These are phyloP conservation scores for Tamias sibiricus DNA, from an alignment of 2,113 vertebrate genomes.

Conservation along the genomic window DNA sequence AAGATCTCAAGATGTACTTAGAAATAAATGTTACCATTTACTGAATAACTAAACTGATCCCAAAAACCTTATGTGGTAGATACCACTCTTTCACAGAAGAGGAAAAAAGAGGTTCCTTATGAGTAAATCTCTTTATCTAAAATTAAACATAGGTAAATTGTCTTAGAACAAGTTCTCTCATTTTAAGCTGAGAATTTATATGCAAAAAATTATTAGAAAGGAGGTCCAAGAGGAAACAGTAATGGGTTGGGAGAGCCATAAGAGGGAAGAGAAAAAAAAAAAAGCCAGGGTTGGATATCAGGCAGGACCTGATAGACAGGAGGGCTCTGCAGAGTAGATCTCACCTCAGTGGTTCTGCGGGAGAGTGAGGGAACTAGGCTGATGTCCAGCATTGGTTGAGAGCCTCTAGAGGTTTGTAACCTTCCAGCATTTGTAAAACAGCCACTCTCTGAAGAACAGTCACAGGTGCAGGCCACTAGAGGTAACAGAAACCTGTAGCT, in stretches of 20 bases:
- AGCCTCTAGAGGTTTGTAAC: not conserved
- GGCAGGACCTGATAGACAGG: not conserved
- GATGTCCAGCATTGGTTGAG: not conserved
- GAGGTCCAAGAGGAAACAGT: not conserved
- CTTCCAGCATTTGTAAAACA: not conserved
- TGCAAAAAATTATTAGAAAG: not conserved
- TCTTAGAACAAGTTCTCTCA: not conserved
- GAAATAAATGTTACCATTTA: not conserved
- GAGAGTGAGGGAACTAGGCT: not conserved
- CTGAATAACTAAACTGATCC: not conserved
- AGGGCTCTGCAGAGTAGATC: not conserved
- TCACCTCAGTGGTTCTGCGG: not conserved
- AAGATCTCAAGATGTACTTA: not conserved
- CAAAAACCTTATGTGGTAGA: not conserved
- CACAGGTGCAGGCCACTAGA: not conserved
- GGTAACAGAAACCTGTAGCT: not conserved
- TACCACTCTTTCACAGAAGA: slow-evolving; percentile 3
- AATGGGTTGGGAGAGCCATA: not conserved
- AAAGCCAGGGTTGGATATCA: not conserved
- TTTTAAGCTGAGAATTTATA: not conserved
- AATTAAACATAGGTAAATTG: not conserved
- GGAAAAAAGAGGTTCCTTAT: not conserved
- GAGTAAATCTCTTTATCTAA: not conserved
- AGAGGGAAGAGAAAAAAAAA: not conserved
- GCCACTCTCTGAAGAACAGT: not conserved